Evolutionary conservation across 2,797 vertebrate genomes (phyloP).

Genomic region (Microcaecilia unicolor): DNA sequence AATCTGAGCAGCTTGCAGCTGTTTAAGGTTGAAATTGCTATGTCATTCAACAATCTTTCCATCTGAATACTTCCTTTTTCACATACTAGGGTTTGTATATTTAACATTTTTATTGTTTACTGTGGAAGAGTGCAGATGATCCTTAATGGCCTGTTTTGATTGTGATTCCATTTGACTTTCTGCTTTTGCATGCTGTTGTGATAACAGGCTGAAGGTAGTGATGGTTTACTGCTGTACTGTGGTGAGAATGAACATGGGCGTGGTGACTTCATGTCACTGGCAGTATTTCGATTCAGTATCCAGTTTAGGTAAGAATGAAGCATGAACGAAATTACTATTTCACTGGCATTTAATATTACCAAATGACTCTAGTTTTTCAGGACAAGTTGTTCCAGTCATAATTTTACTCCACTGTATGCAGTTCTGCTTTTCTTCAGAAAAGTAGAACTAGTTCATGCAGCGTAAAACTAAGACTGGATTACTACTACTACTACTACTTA

Average conservation of each 20-base stretch:
- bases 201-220: conserved; percentile 72
- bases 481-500: too few species aligned
- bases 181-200: conserved; percentile 7
- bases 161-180: not conserved
- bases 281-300: conserved; percentile 67
- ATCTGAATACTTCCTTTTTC: fast-evolving
- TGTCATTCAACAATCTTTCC: too few species aligned
- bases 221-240: conserved; percentile 85
- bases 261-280: conserved; percentile 84
- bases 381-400: too few species aligned
- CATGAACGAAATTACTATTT: too few species aligned
- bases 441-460: too few species aligned
- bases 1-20: too few species aligned
- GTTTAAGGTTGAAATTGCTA: too few species aligned
- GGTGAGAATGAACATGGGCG: conserved; percentile 83
- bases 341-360: too few species aligned
- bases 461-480: too few species aligned
- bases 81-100: not conserved
- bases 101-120: not conserved
- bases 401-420: too few species aligned
- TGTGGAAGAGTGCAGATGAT: not conserved
- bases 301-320: conserved; percentile 75
- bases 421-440: too few species aligned
- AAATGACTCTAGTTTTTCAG: too few species aligned
- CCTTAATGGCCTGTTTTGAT: not conserved